Evolutionary conservation across 2,797 vertebrate genomes (phyloP).

Genomic region (Tiaroga cobitis): DNA sequence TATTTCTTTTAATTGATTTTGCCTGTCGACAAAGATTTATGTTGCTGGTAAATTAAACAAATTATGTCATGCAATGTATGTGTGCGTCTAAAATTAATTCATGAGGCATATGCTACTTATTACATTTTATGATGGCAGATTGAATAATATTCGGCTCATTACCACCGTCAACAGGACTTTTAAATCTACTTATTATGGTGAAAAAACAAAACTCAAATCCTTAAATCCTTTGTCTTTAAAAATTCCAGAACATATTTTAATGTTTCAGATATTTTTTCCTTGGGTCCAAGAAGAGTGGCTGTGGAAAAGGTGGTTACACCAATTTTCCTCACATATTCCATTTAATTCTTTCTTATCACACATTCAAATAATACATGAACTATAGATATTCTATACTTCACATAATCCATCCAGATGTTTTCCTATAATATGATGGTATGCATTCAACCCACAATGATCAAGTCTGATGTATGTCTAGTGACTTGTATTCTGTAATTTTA

Average conservation of each 20-base stretch:
- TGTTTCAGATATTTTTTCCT: neutral
- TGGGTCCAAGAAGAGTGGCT: neutral
- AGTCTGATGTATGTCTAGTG: neutral
- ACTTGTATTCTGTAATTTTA: constrained; percentile 45
- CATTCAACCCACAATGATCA: neutral
- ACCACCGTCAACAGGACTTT: neutral
- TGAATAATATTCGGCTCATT: neutral
- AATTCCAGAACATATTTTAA: neutral
- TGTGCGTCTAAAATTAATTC: neutral
- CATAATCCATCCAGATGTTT: neutral
- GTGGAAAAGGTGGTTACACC: neutral
- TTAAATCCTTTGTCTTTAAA: neutral
- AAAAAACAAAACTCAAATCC: neutral
- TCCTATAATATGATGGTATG: neutral
- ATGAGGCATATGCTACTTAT: neutral
- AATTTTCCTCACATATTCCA: neutral
- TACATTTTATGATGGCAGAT: neutral
- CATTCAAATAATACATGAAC: neutral
- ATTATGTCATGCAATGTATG: constrained; percentile 4
- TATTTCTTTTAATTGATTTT: neutral
- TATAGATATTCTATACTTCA: neutral
- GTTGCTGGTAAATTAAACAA: constrained; percentile 6
- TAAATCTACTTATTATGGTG: neutral
- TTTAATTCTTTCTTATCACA: neutral
- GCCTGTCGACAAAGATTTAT: neutral